Percentiles rank a stretch among this genome's conserved stretches.
These are phyloP conservation scores for Xenentodon cancila DNA, from an alignment of 2,797 vertebrate species.

Conservation along the genomic window DNA sequence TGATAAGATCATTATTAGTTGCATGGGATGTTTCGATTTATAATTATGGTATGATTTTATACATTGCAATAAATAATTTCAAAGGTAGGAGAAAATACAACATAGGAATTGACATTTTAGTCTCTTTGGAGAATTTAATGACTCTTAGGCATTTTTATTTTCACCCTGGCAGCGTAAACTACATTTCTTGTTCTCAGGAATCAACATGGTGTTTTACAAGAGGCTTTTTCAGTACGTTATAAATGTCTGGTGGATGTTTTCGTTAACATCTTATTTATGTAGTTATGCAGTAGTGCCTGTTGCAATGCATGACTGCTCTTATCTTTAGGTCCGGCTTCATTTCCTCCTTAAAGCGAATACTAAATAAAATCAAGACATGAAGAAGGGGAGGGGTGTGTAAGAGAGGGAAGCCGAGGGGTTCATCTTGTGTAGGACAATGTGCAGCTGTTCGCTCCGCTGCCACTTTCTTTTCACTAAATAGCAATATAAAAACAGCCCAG, in stretches of 20 bases:
- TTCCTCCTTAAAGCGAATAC: constrained; percentile 54
- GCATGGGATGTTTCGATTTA: too few species aligned
- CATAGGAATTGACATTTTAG: not conserved
- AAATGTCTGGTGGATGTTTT: not conserved
- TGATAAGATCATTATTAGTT: too few species aligned
- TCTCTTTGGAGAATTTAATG: not conserved
- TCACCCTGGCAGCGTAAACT: not conserved
- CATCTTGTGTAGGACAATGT: constrained; percentile 47
- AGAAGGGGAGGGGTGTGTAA: constrained; percentile 31
- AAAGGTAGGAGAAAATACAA: not conserved
- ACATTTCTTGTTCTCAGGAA: constrained; percentile 23
- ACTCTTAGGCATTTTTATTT: too few species aligned
- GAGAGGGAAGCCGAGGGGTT: constrained; percentile 19
- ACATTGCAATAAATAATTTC: too few species aligned
- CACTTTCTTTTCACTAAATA: constrained; percentile 78
- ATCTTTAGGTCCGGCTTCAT: constrained; percentile 40
- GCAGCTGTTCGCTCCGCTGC: constrained; percentile 48
- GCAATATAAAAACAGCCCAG: constrained; percentile 84
- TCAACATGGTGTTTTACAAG: constrained; percentile 26
- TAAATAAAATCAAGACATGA: constrained; percentile 51
- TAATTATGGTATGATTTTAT: too few species aligned
- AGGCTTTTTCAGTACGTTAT: constrained; percentile 6
- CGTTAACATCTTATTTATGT: too few species aligned
- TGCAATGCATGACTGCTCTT: constrained; percentile 28
- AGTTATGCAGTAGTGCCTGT: too few species aligned